Base-by-base conservation (phyloP, 2,888 invertebrate genomes). In the Taphrorychus bicolor region DNA sequence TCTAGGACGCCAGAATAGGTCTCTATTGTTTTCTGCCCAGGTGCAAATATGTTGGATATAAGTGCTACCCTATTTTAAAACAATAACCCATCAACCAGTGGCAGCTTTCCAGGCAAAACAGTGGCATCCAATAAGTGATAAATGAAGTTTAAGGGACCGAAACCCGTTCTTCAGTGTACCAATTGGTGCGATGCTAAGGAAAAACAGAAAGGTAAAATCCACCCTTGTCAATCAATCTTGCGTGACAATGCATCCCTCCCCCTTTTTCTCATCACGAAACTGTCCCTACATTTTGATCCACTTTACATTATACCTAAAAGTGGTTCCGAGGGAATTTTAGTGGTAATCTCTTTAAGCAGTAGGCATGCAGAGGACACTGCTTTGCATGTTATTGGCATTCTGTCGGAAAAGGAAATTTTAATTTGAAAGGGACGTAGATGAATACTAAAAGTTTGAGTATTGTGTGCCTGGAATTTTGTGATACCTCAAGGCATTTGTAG, bases 151-250 rank as follows among this genome's bases (percentile, higher is more conserved):
- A 32, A 32, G 32, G 9, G n/a, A n/a, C n/a, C n/a, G n/a, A n/a
- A 32, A 32, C 32, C 32, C 32, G 9, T 11, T 2, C 1, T 32
- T 32, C 32, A 9, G 45, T 45, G 45, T 14, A 17, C 14, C 5
- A 45, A n/a, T n/a, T 19, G 24, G 22, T 4, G 24, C 54, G 42
- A 62, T 56, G 62, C 18, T 62, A 16, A 45, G 62, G 32, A 62
- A 56, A 21, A 62, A 56, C 62, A 62, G 56, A 24, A 62, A 62
- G 62, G 62, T 62, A 62, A 32, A 32, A 32, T 7, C 32, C 3
- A 32, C 32, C 32, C 32, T 3, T 7, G 14, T 48, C 14, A 5
- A 45, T 32, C 32, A 7, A 32, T 32, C 32, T 32, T 32, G 11
- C 32, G 11, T 32, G 32, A 32, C 32, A 32, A 32, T 32, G 32